Base-by-base conservation (phyloP, 2,797 vertebrate species). In the Sternotherus odoratus region DNA sequence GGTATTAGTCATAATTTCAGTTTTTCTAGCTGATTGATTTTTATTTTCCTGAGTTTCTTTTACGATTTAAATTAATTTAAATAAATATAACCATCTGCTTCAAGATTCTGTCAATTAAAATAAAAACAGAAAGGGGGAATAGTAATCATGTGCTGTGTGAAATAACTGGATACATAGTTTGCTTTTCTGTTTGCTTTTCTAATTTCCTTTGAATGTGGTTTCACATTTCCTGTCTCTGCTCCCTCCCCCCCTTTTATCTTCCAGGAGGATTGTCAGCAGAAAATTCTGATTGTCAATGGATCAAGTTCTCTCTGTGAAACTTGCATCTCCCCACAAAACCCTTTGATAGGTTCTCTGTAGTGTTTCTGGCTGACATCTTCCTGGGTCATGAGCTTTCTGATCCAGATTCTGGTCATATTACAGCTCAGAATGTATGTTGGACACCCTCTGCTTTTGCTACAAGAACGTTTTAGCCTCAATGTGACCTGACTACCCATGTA, bases 201-300 rank as follows among this genome's bases (percentile, higher is more conserved):
- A 53, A 92, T 95, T 96, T 95, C 50, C 74, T 88, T 87, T 86
- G 75, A 85, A 85, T 92, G 63, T 12, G 82, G 83, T 82, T 96
- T 93, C 49, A 33, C 1, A 2, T 83, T 90, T 95, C 51, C 90
- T 69, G 88, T 94, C 94, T 39, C 91, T 94, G 6, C 57, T 94
- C 7, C 79, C 3, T 16, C 50, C 9, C 21, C 75, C 30, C 72
- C 28, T 91, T 95, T 91, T 80, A 82, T 95, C 87, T 94, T 96
- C 46, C 46, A 30, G 15, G 26, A 66, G 23, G 12, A 72, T 80
- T 88, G 82, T 88, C 87, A 96, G 87, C 86, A 94, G 89, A 83
- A 93, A 96, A 91, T 88, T 95, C 75, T 85, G 84, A 83, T 95
- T 96, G 88, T 91, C 85, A 2, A 1, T 82, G 78, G 30, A 85